Conservation (phyloP, 2,113 vertebrate genomes). For the Prolemur simus region DNA sequence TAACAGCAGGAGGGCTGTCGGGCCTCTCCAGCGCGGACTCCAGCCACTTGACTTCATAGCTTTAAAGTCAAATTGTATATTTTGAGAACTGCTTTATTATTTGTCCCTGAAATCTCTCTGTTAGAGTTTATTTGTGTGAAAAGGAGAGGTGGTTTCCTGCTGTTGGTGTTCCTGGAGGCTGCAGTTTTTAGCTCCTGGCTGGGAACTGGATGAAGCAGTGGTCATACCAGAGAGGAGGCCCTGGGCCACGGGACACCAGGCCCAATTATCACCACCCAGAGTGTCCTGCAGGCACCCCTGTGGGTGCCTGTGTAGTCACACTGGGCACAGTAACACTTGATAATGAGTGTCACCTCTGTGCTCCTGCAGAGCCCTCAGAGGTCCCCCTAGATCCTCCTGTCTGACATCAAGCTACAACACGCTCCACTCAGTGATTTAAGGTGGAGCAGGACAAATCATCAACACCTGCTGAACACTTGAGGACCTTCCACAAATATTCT, state of each 20-base stretch:
- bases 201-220: neutral
- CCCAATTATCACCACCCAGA: neutral
- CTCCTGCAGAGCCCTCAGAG: neutral
- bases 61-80: neutral
- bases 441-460: neutral
- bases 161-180: neutral
- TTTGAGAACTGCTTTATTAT: neutral
- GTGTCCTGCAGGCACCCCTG: accelerated
- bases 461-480: neutral
- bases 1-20: neutral
- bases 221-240: neutral
- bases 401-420: neutral
- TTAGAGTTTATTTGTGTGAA: neutral
- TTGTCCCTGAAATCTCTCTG: neutral
- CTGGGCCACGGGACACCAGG: neutral
- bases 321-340: accelerated
- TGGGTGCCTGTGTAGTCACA: neutral
- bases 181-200: neutral
- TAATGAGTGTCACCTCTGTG: no score
- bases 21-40: neutral
- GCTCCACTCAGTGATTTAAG: neutral
- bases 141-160: neutral
- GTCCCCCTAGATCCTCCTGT: no score
- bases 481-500: neutral
- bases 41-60: neutral